Evolutionary conservation across 1,140 invertebrate species (phyloP).

Genomic region (Zaprionus kolodkinae): DNA sequence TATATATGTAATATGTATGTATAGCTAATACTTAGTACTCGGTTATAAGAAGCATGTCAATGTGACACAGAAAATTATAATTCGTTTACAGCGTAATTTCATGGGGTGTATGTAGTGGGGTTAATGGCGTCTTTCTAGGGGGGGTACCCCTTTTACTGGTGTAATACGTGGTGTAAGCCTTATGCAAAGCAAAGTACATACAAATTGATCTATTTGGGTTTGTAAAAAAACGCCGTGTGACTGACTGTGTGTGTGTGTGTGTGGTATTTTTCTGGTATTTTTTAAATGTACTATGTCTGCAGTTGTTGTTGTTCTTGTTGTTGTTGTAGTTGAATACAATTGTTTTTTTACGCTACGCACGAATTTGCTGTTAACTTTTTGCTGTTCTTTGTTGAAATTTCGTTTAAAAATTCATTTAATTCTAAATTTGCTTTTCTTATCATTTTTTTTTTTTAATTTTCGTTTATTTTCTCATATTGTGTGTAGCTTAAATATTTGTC

Average conservation of each 20-base stretch:
- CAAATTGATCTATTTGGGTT: conserved; percentile 37
- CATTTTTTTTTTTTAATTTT: conserved; percentile 35
- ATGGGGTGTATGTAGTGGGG: not conserved
- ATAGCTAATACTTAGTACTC: conserved; percentile 39
- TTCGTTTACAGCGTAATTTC: conserved; percentile 60
- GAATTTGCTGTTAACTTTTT: conserved; percentile 77
- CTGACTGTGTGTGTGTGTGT: conserved; percentile 16
- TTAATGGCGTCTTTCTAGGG: not conserved
- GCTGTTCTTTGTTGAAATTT: conserved; percentile 71
- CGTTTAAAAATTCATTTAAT: conserved; percentile 62
- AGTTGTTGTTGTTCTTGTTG: conserved; percentile 6
- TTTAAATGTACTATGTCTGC: conserved; percentile 19
- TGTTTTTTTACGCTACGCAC: conserved; percentile 67
- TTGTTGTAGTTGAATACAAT: conserved; percentile 33
- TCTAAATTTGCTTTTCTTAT: conserved; percentile 31
- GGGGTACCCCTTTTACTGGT: not conserved
- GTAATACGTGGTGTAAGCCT: conserved; percentile 10
- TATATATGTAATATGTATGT: conserved; percentile 25
- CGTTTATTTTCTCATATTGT: conserved; percentile 13
- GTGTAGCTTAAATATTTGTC: conserved; percentile 56
- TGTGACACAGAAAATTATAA: conserved; percentile 68
- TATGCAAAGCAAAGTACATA: conserved; percentile 48
- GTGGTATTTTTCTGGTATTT: conserved; percentile 3
- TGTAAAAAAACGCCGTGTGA: not conserved
- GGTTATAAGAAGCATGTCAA: conserved; percentile 66